Percentiles rank a stretch among this genome's conserved stretches.
phyloP scores from a whole-genome alignment of 2,888 invertebrate species.

The Pammene fasciana region DNA sequence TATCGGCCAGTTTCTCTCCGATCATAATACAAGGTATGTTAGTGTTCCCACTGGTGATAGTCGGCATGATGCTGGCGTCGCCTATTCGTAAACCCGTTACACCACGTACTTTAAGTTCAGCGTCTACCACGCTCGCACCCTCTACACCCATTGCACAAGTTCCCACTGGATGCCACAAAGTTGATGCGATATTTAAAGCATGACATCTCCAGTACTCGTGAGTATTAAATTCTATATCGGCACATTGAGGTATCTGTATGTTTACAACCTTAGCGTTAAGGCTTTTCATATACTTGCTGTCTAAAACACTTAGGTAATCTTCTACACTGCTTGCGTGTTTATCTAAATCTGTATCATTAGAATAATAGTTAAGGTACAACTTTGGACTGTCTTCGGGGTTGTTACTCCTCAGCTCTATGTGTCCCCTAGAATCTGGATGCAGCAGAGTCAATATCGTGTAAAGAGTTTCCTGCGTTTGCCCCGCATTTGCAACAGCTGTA shows the following conservation, averaged over 20 bases:
- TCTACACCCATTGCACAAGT: conserved; percentile 49
- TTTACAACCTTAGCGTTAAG: conserved; percentile 48
- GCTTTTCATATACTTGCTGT: conserved; percentile 49
- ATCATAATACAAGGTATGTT: conserved; percentile 90
- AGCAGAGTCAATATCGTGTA: conserved; percentile 4
- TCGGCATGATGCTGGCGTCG: conserved; percentile 90
- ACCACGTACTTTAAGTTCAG: conserved; percentile 45
- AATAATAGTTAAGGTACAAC: conserved; percentile 55
- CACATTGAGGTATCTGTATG: conserved; percentile 53
- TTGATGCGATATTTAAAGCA: conserved; percentile 41
- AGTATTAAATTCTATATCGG: conserved; percentile 38
- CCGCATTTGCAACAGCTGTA: conserved; percentile 47
- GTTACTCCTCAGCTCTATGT: conserved; percentile 52
- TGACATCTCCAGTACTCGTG: conserved; percentile 49
- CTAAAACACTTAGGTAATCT: conserved; percentile 49
- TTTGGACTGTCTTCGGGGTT: conserved; percentile 54
- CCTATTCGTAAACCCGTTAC: conserved; percentile 81
- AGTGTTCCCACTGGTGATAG: conserved; percentile 87
- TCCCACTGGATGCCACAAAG: conserved; percentile 44
- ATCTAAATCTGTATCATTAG: conserved; percentile 51
- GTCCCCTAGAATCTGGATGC: conserved; percentile 55
- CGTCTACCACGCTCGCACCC: conserved; percentile 46
- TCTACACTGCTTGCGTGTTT: conserved; percentile 48
- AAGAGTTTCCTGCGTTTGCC: conserved; percentile 31
- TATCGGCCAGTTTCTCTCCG: conserved; percentile 73